A percentile compares a stretch with the other conserved stretches of the same genome.
Conservation (phyloP, 1,140 invertebrate genomes). For the Melanaphis sacchari region DNA sequence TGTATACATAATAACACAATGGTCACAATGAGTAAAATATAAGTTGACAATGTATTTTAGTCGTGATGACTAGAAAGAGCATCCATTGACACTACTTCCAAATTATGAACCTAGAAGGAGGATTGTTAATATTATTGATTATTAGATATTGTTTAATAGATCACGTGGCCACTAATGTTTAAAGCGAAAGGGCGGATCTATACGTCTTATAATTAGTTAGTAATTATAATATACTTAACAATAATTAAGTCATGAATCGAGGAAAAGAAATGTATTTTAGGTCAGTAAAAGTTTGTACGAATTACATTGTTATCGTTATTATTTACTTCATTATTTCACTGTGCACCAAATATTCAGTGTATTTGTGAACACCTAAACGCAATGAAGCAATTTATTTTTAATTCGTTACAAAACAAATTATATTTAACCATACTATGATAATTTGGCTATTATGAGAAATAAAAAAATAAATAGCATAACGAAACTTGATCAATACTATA, state of each 20-base stretch:
- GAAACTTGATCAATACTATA: background rate
- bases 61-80: too few relatives aligned
- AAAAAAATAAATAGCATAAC: background rate
- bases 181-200: too few relatives aligned
- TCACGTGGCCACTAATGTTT: too few relatives aligned
- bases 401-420: conserved; percentile 29
- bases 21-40: too few relatives aligned
- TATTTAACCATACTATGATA: background rate
- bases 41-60: too few relatives aligned
- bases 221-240: background rate
- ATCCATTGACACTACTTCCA: too few relatives aligned
- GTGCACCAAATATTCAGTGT: background rate
- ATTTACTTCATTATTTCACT: background rate
- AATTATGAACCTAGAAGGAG: too few relatives aligned
- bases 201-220: too few relatives aligned
- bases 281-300: background rate
- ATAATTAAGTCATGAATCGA: background rate
- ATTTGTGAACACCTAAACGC: background rate
- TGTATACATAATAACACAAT: too few relatives aligned
- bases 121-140: too few relatives aligned
- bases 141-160: too few relatives aligned
- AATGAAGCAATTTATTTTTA: background rate
- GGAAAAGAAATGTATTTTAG: conserved; percentile 20
- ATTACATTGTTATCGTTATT: background rate
- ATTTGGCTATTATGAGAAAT: background rate